These are phyloP conservation scores for Dryomyza anilis DNA, from an alignment of 2,888 invertebrate genomes.

Conservation along the genomic window DNA sequence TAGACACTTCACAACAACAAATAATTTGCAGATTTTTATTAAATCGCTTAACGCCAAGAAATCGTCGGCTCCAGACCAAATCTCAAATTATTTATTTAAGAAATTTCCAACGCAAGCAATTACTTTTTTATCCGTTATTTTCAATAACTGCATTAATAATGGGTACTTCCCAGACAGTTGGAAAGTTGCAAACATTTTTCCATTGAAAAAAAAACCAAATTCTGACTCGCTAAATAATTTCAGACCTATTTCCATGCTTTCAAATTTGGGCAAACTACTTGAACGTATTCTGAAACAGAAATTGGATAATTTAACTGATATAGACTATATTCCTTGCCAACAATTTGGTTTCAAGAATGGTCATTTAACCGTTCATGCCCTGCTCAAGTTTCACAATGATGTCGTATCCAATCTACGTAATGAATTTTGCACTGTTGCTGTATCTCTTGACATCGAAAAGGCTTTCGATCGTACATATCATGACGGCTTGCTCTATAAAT, in stretches of 20 bases:
- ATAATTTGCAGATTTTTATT: background rate
- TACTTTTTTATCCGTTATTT: conserved; percentile 4
- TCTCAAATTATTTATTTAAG: conserved; percentile 13
- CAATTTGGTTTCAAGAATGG: conserved; percentile 25
- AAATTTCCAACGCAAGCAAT: conserved; percentile 6
- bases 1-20: background rate
- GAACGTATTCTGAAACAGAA: conserved; percentile 9
- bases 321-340: conserved; percentile 1
- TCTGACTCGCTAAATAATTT: too few species aligned
- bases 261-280: conserved; percentile 21
- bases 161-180: background rate
- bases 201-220: background rate
- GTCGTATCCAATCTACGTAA: conserved; percentile 6
- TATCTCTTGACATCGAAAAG: too few species aligned
- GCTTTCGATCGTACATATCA: too few species aligned
- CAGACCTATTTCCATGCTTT: too few species aligned
- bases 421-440: too few species aligned
- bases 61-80: background rate
- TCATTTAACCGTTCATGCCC: conserved; percentile 20
- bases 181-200: background rate
- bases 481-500: too few species aligned
- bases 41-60: background rate
- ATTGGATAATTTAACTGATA: background rate
- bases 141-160: conserved; percentile 25
- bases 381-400: conserved; percentile 28